These are phyloP conservation scores for Nasua narica DNA, from an alignment of 2,797 vertebrate genomes.

Conservation along the genomic window DNA sequence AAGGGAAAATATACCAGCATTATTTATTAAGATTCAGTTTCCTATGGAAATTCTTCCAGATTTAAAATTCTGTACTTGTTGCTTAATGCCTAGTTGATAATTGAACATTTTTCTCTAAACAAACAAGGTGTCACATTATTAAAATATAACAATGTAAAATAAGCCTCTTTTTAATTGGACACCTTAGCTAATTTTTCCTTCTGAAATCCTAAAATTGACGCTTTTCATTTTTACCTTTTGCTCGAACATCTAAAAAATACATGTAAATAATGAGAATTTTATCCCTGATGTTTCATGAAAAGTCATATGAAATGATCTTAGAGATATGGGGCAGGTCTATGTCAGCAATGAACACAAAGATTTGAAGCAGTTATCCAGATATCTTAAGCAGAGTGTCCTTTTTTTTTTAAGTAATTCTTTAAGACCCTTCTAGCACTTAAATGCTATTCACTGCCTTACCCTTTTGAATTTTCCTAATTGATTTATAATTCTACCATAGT, in stretches of 20 bases:
- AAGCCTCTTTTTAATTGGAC: background rate
- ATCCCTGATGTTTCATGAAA: background rate
- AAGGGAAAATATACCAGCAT: background rate
- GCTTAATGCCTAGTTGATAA: background rate
- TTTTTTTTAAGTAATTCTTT: background rate
- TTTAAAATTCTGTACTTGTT: conserved; percentile 13
- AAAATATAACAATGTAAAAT: background rate
- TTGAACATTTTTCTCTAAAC: background rate
- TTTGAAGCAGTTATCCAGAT: background rate
- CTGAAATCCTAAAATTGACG: conserved; percentile 21
- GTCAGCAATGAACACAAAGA: background rate
- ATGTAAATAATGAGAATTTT: background rate
- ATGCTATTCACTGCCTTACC: background rate
- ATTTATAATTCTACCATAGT: background rate
- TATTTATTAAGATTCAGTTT: conserved; percentile 20
- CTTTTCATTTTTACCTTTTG: conserved; percentile 19
- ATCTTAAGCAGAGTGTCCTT: background rate
- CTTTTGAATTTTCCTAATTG: background rate
- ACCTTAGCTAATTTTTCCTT: background rate
- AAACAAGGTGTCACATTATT: background rate
- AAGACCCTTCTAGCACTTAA: background rate
- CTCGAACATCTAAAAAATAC: conserved; percentile 37
- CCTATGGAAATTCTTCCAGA: background rate
- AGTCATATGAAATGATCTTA: background rate
- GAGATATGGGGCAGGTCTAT: background rate